These are phyloP conservation scores for Leucoraja ocellata DNA, from an alignment of 2,797 vertebrate species.

Conservation along the genomic window DNA sequence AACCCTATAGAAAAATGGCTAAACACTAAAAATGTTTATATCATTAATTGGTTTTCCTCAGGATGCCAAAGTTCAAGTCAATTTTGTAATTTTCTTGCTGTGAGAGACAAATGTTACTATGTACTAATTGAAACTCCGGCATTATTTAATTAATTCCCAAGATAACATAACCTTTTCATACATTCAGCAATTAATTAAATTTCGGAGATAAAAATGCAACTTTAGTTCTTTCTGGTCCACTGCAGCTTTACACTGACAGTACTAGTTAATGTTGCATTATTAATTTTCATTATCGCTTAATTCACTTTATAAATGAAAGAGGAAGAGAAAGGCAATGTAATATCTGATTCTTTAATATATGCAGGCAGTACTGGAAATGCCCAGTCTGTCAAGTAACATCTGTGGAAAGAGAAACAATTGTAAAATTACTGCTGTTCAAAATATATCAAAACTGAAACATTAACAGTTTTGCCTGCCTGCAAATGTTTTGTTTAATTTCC, in stretches of 20 bases:
- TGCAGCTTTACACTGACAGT: background rate
- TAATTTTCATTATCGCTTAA: background rate
- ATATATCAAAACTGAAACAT: background rate
- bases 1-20: background rate
- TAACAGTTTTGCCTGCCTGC: background rate
- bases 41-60: background rate
- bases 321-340: background rate
- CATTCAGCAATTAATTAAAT: background rate
- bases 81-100: background rate
- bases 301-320: background rate
- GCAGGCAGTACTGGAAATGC: background rate
- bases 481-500: too few species aligned
- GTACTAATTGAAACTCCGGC: background rate
- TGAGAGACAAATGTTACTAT: background rate
- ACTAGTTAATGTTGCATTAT: background rate
- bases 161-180: background rate
- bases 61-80: background rate
- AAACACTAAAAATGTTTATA: background rate
- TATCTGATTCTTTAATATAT: background rate
- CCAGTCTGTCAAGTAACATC: background rate
- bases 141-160: constrained; percentile 3
- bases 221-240: background rate
- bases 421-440: too few species aligned
- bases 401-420: too few species aligned
- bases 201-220: background rate